Percentiles rank a stretch among this genome's conserved stretches.
phyloP scores from a whole-genome alignment of 2,797 vertebrate genomes.

The Pagetopsis macropterus region DNA sequence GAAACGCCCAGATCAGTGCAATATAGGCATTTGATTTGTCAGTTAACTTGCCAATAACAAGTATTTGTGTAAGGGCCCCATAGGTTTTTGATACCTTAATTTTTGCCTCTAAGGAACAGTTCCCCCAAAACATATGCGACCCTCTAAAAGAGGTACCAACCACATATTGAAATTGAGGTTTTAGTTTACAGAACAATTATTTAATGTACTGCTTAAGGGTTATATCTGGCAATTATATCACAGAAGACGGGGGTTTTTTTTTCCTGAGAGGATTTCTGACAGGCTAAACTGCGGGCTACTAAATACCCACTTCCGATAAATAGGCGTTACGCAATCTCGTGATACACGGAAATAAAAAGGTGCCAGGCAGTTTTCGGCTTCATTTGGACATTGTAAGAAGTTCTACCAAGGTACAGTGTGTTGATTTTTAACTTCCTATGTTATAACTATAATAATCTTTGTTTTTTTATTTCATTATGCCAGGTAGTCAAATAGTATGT shows the following conservation, averaged over 20 bases:
- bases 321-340: conserved; percentile 41
- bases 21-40: conserved; percentile 47
- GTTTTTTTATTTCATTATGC: not conserved
- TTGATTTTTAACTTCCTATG: rapidly evolving
- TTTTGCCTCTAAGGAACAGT: conserved; percentile 6
- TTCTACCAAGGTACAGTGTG: conserved; percentile 18
- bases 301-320: rapidly evolving
- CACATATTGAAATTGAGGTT: not conserved
- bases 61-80: rapidly evolving
- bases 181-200: rapidly evolving
- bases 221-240: not conserved
- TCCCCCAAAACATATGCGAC: rapidly evolving
- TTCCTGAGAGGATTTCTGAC: not conserved
- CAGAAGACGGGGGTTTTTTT: not conserved
- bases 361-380: rapidly evolving
- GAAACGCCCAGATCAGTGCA: not conserved
- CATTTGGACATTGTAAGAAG: rapidly evolving
- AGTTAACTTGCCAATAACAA: not conserved
- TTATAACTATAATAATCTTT: rapidly evolving
- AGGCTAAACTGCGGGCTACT: conserved; percentile 1
- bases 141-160: rapidly evolving
- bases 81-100: rapidly evolving
- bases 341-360: conserved; percentile 51
- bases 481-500: not conserved
- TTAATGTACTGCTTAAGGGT: rapidly evolving